Evolutionary conservation across 2,113 vertebrate species (phyloP).

Genomic region (Nestor notabilis): DNA sequence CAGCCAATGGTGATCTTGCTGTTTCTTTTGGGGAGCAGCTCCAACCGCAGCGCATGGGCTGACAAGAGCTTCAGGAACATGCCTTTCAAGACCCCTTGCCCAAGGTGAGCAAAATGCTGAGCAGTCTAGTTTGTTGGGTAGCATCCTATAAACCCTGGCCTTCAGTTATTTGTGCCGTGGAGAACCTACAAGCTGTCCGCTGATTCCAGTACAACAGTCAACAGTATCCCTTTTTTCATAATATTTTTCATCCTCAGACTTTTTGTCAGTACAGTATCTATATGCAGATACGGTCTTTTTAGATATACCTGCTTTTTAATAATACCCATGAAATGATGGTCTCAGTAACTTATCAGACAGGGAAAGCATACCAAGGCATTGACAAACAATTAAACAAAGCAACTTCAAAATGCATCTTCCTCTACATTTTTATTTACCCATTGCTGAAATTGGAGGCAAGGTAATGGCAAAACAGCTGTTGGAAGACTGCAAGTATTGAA

Average conservation of each 20-base stretch:
- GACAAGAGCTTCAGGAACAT: neutral
- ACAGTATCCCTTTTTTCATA: fast-evolving
- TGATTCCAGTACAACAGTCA: neutral
- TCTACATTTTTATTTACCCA: no score
- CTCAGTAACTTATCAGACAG: neutral
- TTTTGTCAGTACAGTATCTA: neutral
- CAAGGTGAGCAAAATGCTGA: neutral
- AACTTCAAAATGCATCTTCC: neutral
- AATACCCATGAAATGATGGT: neutral
- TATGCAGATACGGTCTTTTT: neutral
- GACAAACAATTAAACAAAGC: neutral
- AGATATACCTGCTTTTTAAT: neutral
- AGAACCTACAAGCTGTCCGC: neutral
- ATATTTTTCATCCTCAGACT: no score
- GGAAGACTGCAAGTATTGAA: neutral
- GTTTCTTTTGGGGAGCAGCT: neutral
- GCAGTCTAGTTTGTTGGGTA: neutral
- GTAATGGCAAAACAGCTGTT: neutral
- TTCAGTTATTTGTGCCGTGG: neutral
- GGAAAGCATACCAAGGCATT: neutral
- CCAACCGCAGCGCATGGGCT: neutral
- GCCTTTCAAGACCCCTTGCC: neutral
- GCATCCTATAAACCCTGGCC: neutral
- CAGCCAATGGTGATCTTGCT: neutral
- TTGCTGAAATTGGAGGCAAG: neutral